Percentiles rank a stretch among this genome's conserved stretches.
Evolutionary conservation across 2,888 invertebrate genomes (phyloP).

Genomic region (Norana najaformis): DNA sequence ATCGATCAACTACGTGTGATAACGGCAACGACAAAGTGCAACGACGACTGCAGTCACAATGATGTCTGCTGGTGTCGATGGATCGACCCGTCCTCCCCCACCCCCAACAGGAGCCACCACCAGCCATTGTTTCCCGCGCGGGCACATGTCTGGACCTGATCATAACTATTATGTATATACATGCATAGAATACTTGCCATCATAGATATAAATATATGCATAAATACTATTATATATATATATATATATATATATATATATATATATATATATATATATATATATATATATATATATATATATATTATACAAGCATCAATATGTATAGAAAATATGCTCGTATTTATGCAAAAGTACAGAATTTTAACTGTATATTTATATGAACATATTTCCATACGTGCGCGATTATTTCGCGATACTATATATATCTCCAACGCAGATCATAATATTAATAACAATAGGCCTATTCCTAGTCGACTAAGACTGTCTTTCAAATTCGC

Average conservation of each 20-base stretch:
- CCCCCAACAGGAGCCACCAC: neutral
- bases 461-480: neutral
- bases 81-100: neutral
- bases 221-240: neutral
- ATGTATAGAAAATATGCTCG: neutral
- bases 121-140: slow-evolving; percentile 23
- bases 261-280: neutral
- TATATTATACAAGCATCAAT: neutral
- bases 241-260: neutral
- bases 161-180: neutral
- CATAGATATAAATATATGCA: neutral
- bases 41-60: slow-evolving; percentile 29
- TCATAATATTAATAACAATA: neutral
- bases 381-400: neutral
- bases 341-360: neutral
- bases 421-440: neutral
- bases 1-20: slow-evolving; percentile 8
- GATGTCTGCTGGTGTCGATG: neutral
- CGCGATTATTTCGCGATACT: too few species aligned
- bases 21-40: slow-evolving; percentile 27
- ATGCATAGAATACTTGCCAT: too few species aligned
- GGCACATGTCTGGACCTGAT: slow-evolving; percentile 18
- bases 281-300: neutral
- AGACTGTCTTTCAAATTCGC: neutral
- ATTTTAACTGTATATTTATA: neutral